Evolutionary conservation across 2,888 invertebrate species (phyloP).

Genomic region (Glaucopsyche alexis): DNA sequence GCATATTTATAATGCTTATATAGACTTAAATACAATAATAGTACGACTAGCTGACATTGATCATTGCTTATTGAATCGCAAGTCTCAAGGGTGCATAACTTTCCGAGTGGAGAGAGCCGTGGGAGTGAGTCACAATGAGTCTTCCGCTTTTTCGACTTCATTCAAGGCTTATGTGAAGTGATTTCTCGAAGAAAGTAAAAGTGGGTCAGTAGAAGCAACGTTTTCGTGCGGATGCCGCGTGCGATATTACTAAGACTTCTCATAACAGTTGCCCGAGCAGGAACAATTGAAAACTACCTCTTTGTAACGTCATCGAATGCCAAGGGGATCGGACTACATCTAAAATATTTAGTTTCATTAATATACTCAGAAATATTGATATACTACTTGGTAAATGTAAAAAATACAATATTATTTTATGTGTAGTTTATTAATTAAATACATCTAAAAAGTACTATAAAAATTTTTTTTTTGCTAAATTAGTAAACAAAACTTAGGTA

Average conservation of each 20-base stretch:
- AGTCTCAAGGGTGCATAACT: constrained; percentile 42
- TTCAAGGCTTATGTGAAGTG: constrained; percentile 68
- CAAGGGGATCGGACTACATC: neutral
- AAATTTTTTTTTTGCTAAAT: too few species aligned
- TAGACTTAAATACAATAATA: neutral
- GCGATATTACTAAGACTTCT: constrained; percentile 37
- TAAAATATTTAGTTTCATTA: too few species aligned
- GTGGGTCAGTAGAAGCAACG: constrained; percentile 57
- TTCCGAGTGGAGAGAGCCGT: constrained; percentile 61
- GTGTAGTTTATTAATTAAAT: too few species aligned
- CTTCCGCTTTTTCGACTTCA: constrained; percentile 70
- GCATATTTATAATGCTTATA: too few species aligned
- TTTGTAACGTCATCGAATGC: neutral
- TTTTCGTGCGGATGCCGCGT: constrained; percentile 46
- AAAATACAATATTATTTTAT: too few species aligned
- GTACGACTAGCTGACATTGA: neutral
- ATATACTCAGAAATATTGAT: too few species aligned
- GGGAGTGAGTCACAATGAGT: constrained; percentile 62
- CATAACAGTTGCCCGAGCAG: constrained; percentile 31
- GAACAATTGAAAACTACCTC: neutral
- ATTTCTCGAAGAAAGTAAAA: constrained; percentile 76
- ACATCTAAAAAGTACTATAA: too few species aligned
- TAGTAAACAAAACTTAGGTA: too few species aligned
- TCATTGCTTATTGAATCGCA: constrained; percentile 21
- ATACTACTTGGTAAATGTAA: too few species aligned